phyloP scores from a whole-genome alignment of 1,140 invertebrate genomes.

The Pseudomyrmex gracilis region DNA sequence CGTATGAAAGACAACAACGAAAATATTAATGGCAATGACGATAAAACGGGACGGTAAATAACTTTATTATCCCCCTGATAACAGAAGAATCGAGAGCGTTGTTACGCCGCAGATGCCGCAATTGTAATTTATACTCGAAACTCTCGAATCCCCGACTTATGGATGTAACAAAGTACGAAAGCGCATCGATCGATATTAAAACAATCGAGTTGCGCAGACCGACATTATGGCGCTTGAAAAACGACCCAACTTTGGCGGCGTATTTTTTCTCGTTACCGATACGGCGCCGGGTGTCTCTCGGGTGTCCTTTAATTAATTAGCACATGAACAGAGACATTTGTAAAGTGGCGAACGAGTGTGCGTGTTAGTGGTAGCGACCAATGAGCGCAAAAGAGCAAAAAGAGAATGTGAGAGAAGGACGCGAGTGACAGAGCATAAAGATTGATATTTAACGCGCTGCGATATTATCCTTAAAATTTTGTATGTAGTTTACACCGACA shows the following conservation, averaged over 20 bases:
- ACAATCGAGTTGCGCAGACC: constrained; percentile 37
- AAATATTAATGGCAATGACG: not conserved
- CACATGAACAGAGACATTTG: constrained; percentile 63
- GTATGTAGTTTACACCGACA: constrained; percentile 63
- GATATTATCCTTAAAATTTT: constrained; percentile 57
- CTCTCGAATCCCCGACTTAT: constrained; percentile 12
- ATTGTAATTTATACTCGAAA: constrained; percentile 38
- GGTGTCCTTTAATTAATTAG: constrained; percentile 79
- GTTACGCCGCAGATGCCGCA: not conserved
- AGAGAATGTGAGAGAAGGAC: constrained; percentile 9
- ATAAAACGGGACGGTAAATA: constrained; percentile 1
- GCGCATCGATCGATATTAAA: constrained; percentile 55
- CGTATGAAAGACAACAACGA: not conserved
- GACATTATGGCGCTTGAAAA: constrained; percentile 62
- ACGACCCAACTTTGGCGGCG: constrained; percentile 72
- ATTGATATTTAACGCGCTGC: constrained; percentile 1
- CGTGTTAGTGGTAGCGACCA: constrained; percentile 17
- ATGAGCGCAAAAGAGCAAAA: constrained; percentile 47
- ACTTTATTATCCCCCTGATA: constrained; percentile 21
- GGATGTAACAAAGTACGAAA: constrained; percentile 12
- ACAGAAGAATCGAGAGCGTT: constrained; percentile 9
- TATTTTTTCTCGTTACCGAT: constrained; percentile 69
- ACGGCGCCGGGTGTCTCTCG: constrained; percentile 50
- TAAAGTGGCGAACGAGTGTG: constrained; percentile 18
- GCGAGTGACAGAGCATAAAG: constrained; percentile 18